Evolutionary conservation across 2,888 invertebrate genomes (phyloP), one percentile per base, ranked within the genome.

Genomic region (Leucoma salicis): DNA sequence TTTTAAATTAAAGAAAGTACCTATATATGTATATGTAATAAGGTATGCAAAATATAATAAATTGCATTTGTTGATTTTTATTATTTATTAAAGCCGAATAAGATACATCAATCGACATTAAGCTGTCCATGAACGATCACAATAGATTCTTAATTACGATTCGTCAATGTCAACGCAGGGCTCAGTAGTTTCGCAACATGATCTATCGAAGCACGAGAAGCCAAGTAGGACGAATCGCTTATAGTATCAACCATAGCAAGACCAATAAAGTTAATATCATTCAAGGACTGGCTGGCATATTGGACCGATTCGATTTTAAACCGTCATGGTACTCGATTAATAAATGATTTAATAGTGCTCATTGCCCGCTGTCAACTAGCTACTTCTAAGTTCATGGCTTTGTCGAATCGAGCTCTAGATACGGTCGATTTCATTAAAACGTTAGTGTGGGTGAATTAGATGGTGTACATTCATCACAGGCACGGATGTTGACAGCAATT

Each of bases 261-360:
- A 82, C 69, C 49, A 64, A 29, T 53, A 55, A 67, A 75, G 76
- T 77, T 82, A 80, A 82, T 79, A 54, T 62, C 71, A 78, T 79
- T 83, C 84, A 87, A 85, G 86, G 86, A 78, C 74, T 71, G 56
- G 61, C 60, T 60, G 55, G 61, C 61, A 61, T 61, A 71, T 67
- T 74, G 70, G 67, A 68, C 67, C 66, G 69, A 73, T 72, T 74
- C 69, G 58, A 54, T 57, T 58, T 57, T 58, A 54, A 60, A 60
- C 59, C 66, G 72, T 71, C 69, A 70, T 65, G 63, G 66, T 62
- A 63, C 62, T 73, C 67, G 66, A 75, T 73, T 74, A 74, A 72
- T 63, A 70, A 70, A 67, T 67, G 68, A 72, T 71, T 74, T 73
- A 73, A 77, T 77, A 64, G 66, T 55, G 57, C 63, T 58, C 68